Percentiles rank a stretch among this genome's conserved stretches.
Conservation (phyloP, 2,797 vertebrate genomes). For the Sebastes wilsoni region DNA sequence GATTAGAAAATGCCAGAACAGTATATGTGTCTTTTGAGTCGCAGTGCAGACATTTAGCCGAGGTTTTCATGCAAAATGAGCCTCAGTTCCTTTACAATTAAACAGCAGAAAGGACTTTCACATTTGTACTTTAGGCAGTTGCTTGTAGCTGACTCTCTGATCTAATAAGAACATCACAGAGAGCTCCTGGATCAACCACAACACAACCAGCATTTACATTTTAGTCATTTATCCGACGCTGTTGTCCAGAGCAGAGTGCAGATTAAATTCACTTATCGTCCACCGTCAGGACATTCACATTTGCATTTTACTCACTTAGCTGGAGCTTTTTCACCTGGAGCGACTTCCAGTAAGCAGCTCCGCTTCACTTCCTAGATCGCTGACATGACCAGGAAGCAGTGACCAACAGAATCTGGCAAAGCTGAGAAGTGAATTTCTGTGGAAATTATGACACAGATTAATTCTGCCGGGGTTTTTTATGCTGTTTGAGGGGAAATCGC, state of each 20-base stretch:
- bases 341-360: not conserved
- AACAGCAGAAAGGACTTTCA: constrained; percentile 3
- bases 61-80: not conserved
- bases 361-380: not conserved
- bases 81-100: not conserved
- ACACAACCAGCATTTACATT: constrained; percentile 17
- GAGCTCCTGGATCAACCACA: constrained; percentile 5
- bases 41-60: not conserved
- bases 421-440: not conserved
- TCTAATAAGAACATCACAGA: not conserved
- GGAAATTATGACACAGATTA: not conserved
- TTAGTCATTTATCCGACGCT: not conserved
- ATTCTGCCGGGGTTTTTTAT: not conserved
- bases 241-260: constrained; percentile 13
- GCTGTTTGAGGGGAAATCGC: not conserved
- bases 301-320: constrained; percentile 18
- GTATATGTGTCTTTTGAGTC: not conserved
- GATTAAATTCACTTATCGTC: not conserved
- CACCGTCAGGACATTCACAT: not conserved
- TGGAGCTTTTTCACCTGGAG: not conserved
- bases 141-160: not conserved
- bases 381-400: not conserved
- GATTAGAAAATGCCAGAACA: not conserved
- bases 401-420: not conserved
- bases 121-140: not conserved